Conservation (phyloP, 2,888 invertebrate genomes). For the Tinea semifulvella region DNA sequence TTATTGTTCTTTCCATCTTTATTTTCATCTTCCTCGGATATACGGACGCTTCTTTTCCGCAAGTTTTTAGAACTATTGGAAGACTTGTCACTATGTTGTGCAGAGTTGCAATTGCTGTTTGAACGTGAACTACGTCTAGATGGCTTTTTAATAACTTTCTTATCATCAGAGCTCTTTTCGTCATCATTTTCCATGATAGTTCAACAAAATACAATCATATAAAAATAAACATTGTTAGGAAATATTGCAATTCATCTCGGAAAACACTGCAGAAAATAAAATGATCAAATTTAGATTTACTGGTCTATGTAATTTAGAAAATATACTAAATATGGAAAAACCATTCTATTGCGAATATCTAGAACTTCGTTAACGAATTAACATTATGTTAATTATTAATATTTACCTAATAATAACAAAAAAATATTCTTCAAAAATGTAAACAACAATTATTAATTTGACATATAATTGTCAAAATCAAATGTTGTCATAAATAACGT, state of each 20-base stretch:
- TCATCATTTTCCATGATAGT: conserved; percentile 59
- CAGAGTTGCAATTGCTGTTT: conserved; percentile 21
- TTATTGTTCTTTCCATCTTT: not conserved
- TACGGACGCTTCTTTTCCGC: not conserved
- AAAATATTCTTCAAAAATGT: not conserved
- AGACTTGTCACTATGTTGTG: not conserved
- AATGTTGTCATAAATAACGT: not conserved
- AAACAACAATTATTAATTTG: not conserved
- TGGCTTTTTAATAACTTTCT: conserved; percentile 53
- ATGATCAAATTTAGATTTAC: not conserved
- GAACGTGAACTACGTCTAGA: conserved; percentile 50
- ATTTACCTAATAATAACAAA: conserved; percentile 4
- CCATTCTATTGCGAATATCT: not conserved
- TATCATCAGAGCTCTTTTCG: conserved; percentile 56
- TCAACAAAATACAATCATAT: conserved; percentile 23
- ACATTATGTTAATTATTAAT: not conserved
- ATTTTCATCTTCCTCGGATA: conserved; percentile 1
- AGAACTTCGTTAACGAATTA: no score
- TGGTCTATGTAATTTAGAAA: not conserved
- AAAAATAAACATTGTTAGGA: not conserved
- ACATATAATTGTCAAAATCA: not conserved
- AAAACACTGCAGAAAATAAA: conserved; percentile 9
- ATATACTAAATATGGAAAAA: not conserved
- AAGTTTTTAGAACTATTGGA: not conserved
- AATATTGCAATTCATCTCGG: no score